Base-by-base conservation (phyloP, 2,797 vertebrate species). In the Xyrichtys novacula region DNA sequence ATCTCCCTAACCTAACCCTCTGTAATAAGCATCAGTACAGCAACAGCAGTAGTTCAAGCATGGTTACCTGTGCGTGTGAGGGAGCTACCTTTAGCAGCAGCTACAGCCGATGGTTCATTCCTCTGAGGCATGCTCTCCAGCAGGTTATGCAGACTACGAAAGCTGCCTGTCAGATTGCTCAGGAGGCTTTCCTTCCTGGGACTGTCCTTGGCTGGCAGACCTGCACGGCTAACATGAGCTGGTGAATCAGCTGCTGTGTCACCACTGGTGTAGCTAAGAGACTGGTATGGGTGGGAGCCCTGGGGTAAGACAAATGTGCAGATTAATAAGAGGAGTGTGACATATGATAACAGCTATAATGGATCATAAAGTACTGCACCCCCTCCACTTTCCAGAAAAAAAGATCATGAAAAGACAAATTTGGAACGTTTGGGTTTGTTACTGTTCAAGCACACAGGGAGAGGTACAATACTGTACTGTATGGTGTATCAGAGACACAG, bases 231-330 rank as follows among this genome's bases (percentile, higher is more conserved):
- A 40, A 95, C 93, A 0, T 99, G 98, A 60, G 97, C 97, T 0
- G 98, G 98, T 2, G 98, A 99, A 89, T 99, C 98, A 0, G 96
- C 97, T 16, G 96, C 98, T 4, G 97, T 99, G 86, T 99, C 98
- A 29, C 98, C 97, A 39, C 98, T 99, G 42, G 97, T 98, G 82
- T 99, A 99, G 91, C 97, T 99, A 83, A 99, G 85, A 7, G 98
- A 99, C 58, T 99, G 98, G 89, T 99, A 99, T 0, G 98, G 98
- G 86, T 99, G 98, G 48, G 96, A 94, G 55, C 98, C 98, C 98
- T 99, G 69, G 69, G n/a, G 62, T 58, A 2, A 49, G 61, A 80
- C 34, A 76, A 67, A 77, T 23, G 65, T 19, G 49, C 26, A 66
- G 46, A 65, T 34, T 40, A 65, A 22, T 28, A 8, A 66, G 49